Evolutionary conservation across 2,113 vertebrate species (phyloP), one percentile per base, ranked within the genome.

Genomic region (Cephalopterus ornatus): DNA sequence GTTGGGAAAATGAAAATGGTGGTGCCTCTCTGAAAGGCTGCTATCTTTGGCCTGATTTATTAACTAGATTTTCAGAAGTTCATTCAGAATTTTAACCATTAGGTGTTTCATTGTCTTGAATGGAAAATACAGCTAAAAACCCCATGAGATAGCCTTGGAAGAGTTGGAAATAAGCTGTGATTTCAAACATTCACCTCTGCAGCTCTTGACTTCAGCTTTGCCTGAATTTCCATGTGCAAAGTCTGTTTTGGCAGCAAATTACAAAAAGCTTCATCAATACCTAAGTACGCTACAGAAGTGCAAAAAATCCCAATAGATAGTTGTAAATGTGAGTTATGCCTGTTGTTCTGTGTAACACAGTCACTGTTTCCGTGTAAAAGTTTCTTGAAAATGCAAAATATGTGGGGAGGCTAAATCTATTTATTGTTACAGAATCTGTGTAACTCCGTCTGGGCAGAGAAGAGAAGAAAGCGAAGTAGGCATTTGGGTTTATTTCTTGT

Each of bases 1-100:
- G 1, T 13, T 0, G 0, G 19, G n/a, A 52, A 66, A 63, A 33
- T 10, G 55, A 65, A 58, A 49, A 14, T 23, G 11, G 2, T 59
- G 55, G 47, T 76, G 32, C 19, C 32, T 49, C 3, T 53, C 28
- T 55, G 80, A 37, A 28, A 53, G 50, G 27, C 9, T 50, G 2
- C 26, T 46, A 53, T 52, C 41, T 65, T 58, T 58, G 27, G 6
- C 24, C 12, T 71, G 2, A 33, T 22, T 47, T 37, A 2, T 5
- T 61, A 30, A 30, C 10, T 68, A 21, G 9, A 6, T 30, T 41
- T 78, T 77, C 27, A 61, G 47, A 52, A 13, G 24, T 50, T 88
- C 24, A 18, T 33, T 70, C 49, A 73, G 19, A 41, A 59, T 71
- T 61, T 53, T 72, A 87, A 13, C 24, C 12, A 12, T 66, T 33